Evolutionary conservation across 2,113 vertebrate species (phyloP).

Genomic region (Campylomormyrus tamandua): DNA sequence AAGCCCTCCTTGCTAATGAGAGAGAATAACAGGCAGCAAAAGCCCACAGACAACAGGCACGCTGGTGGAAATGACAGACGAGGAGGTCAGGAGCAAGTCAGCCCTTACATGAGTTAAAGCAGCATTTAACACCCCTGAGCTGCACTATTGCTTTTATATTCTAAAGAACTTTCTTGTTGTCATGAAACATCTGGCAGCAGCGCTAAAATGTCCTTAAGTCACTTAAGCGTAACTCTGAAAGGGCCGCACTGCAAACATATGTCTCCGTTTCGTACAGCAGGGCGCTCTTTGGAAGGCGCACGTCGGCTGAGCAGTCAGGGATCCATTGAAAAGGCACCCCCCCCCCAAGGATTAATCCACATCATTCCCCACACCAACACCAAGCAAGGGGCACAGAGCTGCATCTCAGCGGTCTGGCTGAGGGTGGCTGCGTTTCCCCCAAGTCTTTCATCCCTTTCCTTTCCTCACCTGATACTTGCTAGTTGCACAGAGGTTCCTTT

Average conservation of each 20-base stretch:
- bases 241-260: background rate
- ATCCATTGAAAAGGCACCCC: background rate
- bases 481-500: background rate
- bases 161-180: background rate
- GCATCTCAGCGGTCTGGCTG: background rate
- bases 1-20: slow-evolving; percentile 31
- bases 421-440: background rate
- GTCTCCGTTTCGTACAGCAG: background rate
- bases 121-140: background rate
- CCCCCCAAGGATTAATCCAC: background rate
- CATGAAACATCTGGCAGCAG: background rate
- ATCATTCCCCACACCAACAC: background rate
- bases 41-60: background rate
- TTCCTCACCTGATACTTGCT: background rate
- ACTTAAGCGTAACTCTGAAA: background rate
- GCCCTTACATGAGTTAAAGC: background rate
- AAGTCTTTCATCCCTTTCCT: background rate
- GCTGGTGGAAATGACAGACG: background rate
- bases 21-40: background rate
- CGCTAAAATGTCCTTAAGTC: background rate
- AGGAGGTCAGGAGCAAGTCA: background rate
- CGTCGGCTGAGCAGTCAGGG: background rate
- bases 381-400: background rate
- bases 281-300: background rate
- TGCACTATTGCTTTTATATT: background rate